Evolutionary conservation across 1,140 invertebrate species (phyloP).

Genomic region (Brachionus asplanchnoidis): DNA sequence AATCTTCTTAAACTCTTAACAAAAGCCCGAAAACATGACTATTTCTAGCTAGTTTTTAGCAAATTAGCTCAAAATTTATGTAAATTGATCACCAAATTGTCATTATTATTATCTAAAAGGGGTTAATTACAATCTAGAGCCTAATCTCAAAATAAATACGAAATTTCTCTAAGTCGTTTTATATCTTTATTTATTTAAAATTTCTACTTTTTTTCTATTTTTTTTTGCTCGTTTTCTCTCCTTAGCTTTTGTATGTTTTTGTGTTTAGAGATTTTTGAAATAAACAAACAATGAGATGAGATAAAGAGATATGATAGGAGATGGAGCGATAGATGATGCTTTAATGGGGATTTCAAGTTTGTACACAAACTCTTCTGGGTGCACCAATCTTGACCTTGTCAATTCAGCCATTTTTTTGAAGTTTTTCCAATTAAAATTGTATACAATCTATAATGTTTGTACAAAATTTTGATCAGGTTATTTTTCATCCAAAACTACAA

Average conservation of each 20-base stretch:
- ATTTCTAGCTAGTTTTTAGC: background rate
- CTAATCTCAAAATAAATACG: background rate
- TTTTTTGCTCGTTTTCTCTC: background rate
- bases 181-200: slow-evolving; percentile 1
- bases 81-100: slow-evolving; percentile 2
- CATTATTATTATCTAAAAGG: slow-evolving; percentile 4
- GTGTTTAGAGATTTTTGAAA: background rate
- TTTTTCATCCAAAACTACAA: background rate
- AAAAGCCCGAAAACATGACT: background rate
- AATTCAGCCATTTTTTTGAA: background rate
- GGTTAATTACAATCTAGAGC: background rate
- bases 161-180: background rate
- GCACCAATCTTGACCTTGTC: background rate
- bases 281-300: background rate
- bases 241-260: background rate
- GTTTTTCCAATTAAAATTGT: background rate
- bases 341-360: background rate
- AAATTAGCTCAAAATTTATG: background rate
- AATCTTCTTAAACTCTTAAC: background rate
- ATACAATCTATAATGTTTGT: background rate
- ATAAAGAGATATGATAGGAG: background rate
- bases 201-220: background rate
- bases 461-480: background rate
- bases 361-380: background rate
- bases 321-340: background rate